Evolutionary conservation across 2,113 vertebrate genomes (phyloP).

Genomic region (Gnathonemus longibarbis): DNA sequence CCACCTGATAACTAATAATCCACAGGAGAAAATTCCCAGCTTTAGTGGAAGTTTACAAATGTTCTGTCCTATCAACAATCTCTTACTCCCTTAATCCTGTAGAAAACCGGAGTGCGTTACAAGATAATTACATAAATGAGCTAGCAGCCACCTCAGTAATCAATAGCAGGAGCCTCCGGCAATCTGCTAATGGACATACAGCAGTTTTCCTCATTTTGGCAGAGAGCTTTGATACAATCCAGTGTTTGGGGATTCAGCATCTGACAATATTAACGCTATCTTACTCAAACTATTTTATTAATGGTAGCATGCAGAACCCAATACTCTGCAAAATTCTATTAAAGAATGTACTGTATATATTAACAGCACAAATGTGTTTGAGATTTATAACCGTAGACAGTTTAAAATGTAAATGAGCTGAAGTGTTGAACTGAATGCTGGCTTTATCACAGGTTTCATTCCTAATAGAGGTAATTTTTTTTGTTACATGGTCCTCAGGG

Average conservation of each 20-base stretch:
- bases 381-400: not conserved
- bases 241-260: not conserved
- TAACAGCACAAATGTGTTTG: not conserved
- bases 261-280: not conserved
- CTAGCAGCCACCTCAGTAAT: not conserved
- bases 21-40: not conserved
- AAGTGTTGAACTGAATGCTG: not conserved
- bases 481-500: not conserved
- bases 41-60: slow-evolving; percentile 12
- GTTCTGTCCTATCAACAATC: not conserved
- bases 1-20: not conserved
- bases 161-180: not conserved
- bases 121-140: slow-evolving; percentile 6
- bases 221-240: slow-evolving; percentile 3
- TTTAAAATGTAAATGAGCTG: not conserved
- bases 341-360: not conserved
- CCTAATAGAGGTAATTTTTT: not conserved
- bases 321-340: not conserved
- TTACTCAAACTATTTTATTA: not conserved
- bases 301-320: not conserved
- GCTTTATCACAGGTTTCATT: not conserved
- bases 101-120: not conserved
- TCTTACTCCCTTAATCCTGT: not conserved
- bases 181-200: not conserved
- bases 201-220: not conserved